Evolutionary conservation across 2,797 vertebrate genomes (phyloP).

Genomic region (Pseudomugil tenellus): DNA sequence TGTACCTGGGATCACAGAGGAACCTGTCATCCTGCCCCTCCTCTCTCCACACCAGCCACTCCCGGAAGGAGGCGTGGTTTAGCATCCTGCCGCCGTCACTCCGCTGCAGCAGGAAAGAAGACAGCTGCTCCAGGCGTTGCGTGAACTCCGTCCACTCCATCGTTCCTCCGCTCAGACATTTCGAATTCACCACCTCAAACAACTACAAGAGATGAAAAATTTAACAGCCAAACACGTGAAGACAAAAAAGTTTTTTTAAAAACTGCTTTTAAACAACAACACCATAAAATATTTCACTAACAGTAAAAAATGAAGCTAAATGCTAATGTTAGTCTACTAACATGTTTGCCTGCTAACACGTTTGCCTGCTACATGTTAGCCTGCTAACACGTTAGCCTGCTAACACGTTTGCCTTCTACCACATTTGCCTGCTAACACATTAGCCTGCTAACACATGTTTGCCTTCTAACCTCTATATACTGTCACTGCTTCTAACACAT

Average conservation of each 20-base stretch:
- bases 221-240: not conserved
- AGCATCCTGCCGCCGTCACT: conserved; percentile 95
- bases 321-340: no score
- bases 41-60: conserved; percentile 98
- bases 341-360: no score
- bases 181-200: conserved; percentile 90
- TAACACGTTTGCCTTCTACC: no score
- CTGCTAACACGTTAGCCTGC: no score
- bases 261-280: not conserved
- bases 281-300: not conserved
- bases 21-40: conserved; percentile 97
- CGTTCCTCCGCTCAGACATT: conserved; percentile 85
- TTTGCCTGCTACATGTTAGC: no score
- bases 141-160: conserved; percentile 94
- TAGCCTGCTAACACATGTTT: no score
- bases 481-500: no score
- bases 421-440: no score
- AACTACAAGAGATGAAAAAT: conserved; percentile 42
- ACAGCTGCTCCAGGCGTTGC: conserved; percentile 94
- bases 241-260: no score
- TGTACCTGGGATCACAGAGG: conserved; percentile 95
- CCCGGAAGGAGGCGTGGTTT: conserved; percentile 95
- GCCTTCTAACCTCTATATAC: no score
- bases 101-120: conserved; percentile 91
- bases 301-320: no score